Percentiles rank a stretch among this genome's conserved stretches.
Conservation (phyloP, 2,113 vertebrate species). For the Recurvirostra avosetta region DNA sequence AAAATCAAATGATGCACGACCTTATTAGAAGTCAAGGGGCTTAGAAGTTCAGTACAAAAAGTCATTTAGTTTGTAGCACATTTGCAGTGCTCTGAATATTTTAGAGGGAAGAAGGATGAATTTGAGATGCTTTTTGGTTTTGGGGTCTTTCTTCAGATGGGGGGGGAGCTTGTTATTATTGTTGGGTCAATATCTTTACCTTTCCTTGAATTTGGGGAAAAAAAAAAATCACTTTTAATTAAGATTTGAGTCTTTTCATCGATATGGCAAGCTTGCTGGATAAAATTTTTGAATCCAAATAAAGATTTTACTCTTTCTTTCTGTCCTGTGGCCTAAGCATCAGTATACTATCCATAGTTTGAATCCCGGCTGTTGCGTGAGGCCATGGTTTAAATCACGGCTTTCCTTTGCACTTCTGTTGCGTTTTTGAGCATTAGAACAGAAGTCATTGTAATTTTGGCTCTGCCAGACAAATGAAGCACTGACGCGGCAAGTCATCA, state of each 20-base stretch:
- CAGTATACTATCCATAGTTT: neutral
- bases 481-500: neutral
- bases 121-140: neutral
- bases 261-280: neutral
- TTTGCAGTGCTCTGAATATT: neutral
- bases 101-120: neutral
- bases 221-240: neutral
- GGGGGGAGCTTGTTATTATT: neutral
- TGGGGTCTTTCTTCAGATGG: neutral
- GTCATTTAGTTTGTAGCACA: neutral
- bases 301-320: neutral
- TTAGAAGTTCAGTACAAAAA: conserved; percentile 44
- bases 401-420: neutral
- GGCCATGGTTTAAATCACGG: neutral
- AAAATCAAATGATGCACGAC: conserved; percentile 51
- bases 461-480: conserved; percentile 19
- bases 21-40: conserved; percentile 47
- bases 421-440: neutral
- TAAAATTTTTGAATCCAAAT: neutral
- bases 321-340: neutral
- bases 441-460: neutral
- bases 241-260: neutral
- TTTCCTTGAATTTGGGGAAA: neutral
- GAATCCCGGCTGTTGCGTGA: neutral
- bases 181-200: neutral